Percentiles rank a stretch among this genome's conserved stretches.
Evolutionary conservation across 2,113 vertebrate species (phyloP).

Genomic region (Eonycteris spelaea): DNA sequence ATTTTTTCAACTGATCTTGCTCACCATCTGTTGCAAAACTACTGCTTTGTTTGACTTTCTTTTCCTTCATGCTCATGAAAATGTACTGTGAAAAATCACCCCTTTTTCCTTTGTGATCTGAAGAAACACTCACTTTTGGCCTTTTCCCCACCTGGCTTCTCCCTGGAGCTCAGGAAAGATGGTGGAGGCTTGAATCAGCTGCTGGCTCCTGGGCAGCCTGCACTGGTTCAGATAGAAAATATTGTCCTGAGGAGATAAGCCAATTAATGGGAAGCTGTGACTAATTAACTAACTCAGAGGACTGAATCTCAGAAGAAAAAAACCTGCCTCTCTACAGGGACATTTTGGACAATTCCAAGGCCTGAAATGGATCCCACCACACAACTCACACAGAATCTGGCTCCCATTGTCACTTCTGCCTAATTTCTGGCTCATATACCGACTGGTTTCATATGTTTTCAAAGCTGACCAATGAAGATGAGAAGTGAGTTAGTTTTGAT

Average conservation of each 20-base stretch:
- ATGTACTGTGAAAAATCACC: not conserved
- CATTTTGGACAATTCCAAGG: not conserved
- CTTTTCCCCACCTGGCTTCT: not conserved
- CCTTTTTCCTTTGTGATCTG: not conserved
- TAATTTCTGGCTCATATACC: not conserved
- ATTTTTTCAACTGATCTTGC: not conserved
- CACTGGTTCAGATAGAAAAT: not conserved
- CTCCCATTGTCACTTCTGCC: not conserved
- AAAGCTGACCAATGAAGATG: not conserved
- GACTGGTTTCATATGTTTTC: not conserved
- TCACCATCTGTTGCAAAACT: slow-evolving; percentile 39
- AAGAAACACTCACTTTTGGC: not conserved
- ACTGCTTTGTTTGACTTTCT: slow-evolving; percentile 6
- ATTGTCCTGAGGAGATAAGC: slow-evolving; percentile 26
- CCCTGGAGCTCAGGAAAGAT: not conserved
- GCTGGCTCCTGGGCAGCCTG: not conserved
- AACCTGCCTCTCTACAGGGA: not conserved
- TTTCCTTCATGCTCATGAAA: slow-evolving; percentile 27
- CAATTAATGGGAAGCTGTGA: not conserved
- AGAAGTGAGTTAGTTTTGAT: not conserved
- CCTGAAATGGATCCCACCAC: not conserved
- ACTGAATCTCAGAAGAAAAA: slow-evolving; percentile 29
- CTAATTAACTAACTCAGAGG: slow-evolving; percentile 41
- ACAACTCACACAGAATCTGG: not conserved
- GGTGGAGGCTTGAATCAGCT: not conserved